These are phyloP conservation scores for Euwallacea fornicatus DNA, from an alignment of 1,140 invertebrate genomes.

Conservation along the genomic window DNA sequence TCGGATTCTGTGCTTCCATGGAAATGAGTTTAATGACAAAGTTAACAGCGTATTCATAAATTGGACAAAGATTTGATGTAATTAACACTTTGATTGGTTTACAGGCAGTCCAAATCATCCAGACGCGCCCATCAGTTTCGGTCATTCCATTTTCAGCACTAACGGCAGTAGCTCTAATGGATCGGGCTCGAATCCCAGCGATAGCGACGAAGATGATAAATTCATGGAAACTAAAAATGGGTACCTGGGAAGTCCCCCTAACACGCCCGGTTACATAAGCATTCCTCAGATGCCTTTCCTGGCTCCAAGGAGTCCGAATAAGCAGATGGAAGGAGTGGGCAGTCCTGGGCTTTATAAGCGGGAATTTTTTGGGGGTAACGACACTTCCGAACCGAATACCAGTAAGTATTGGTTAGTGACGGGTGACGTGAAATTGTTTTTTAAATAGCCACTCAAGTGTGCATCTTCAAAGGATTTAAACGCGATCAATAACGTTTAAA, in stretches of 20 bases:
- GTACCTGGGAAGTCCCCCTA: conserved; percentile 61
- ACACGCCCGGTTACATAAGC: conserved; percentile 60
- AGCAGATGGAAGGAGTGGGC: conserved; percentile 50
- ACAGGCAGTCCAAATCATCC: conserved; percentile 71
- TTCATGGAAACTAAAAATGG: conserved; percentile 50
- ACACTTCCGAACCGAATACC: conserved; percentile 77
- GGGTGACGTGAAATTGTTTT: too few species aligned
- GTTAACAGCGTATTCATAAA: too few species aligned
- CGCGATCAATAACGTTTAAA: too few species aligned
- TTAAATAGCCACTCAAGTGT: too few species aligned
- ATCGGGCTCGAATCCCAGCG: conserved; percentile 66
- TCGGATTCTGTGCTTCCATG: too few species aligned
- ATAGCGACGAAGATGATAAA: conserved; percentile 72
- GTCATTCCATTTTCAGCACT: conserved; percentile 53
- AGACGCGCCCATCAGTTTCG: conserved; percentile 52
- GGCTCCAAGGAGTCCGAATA: conserved; percentile 54
- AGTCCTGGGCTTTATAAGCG: conserved; percentile 58
- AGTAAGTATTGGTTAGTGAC: conserved; percentile 61
- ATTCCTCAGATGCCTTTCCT: conserved; percentile 53
- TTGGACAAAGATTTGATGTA: too few species aligned
- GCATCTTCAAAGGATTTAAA: too few species aligned
- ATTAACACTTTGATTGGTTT: background rate
- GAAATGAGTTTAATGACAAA: too few species aligned
- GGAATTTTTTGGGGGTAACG: conserved; percentile 74
- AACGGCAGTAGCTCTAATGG: conserved; percentile 57